phyloP scores from a whole-genome alignment of 2,113 vertebrate species.

The Lophochroa leadbeateri region DNA sequence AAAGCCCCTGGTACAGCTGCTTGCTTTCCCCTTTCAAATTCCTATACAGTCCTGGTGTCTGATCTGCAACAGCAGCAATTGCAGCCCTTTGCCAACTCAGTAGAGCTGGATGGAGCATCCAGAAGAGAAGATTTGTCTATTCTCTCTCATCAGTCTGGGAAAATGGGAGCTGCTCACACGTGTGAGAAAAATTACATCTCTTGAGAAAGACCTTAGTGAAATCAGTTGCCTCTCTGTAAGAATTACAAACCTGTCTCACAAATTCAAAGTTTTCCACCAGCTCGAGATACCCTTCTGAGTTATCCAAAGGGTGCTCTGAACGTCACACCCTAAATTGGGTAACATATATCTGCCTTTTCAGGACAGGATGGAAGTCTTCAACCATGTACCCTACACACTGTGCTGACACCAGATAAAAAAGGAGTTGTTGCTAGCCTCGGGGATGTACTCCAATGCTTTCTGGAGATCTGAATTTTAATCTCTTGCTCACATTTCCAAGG shows the following conservation, averaged over 20 bases:
- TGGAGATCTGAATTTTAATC: background rate
- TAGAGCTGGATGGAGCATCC: background rate
- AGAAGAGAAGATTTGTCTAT: background rate
- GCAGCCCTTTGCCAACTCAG: background rate
- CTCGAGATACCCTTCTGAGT: background rate
- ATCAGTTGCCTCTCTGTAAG: rapidly evolving
- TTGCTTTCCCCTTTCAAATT: background rate
- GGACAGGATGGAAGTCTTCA: background rate
- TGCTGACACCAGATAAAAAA: background rate
- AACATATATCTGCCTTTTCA: background rate
- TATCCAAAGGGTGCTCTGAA: background rate
- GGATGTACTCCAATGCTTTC: background rate
- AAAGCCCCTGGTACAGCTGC: background rate
- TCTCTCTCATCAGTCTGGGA: background rate
- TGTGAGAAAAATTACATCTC: background rate
- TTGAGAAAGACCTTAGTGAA: background rate
- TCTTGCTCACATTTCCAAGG: background rate
- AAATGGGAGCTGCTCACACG: background rate
- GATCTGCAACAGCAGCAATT: background rate
- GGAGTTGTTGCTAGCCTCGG: background rate
- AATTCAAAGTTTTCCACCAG: background rate
- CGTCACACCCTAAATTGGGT: background rate
- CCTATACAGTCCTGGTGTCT: background rate
- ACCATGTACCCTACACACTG: background rate
- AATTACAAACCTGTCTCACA: background rate